Evolutionary conservation across 2,888 invertebrate species (phyloP).

Genomic region (Dolichopus griseipennis): DNA sequence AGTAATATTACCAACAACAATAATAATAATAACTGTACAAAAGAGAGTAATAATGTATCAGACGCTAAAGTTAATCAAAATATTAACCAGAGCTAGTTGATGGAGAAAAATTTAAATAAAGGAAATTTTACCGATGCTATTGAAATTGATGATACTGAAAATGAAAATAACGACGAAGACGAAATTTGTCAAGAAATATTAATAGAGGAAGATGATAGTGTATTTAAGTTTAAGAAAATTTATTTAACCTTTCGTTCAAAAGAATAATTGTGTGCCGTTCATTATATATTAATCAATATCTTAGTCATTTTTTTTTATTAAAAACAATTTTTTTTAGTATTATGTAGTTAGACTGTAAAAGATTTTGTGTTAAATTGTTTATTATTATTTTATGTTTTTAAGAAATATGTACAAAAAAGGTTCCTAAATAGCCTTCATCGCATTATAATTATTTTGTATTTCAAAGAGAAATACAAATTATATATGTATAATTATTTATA

Average conservation of each 20-base stretch:
- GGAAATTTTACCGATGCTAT: neutral
- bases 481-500: neutral
- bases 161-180: neutral
- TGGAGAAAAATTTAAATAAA: neutral
- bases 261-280: slow-evolving; percentile 3
- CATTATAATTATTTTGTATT: neutral
- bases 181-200: neutral
- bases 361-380: neutral
- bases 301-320: neutral
- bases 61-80: neutral
- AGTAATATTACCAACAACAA: neutral
- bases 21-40: neutral
- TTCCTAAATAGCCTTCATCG: neutral
- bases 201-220: neutral
- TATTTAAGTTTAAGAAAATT: slow-evolving; percentile 3
- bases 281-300: neutral
- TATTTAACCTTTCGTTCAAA: neutral
- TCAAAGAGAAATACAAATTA: neutral
- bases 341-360: neutral
- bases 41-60: neutral
- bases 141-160: neutral
- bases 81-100: neutral
- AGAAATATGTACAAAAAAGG: slow-evolving; percentile 1
- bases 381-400: neutral
- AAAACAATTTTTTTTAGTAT: neutral